Conservation (phyloP, 2,888 invertebrate species). For the Plemyria rubiginata region DNA sequence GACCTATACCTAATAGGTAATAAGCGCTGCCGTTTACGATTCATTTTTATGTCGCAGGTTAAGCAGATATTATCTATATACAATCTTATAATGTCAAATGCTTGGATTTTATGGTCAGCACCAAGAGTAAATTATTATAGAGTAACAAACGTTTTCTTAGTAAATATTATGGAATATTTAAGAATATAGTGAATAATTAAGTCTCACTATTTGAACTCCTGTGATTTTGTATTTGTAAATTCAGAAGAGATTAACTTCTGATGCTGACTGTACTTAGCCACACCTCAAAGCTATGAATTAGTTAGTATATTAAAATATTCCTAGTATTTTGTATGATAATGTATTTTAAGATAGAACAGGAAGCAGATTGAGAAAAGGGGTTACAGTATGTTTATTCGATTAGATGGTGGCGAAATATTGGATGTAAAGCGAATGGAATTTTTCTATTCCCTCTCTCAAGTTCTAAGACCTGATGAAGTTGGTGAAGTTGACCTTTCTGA, state of each 20-base stretch:
- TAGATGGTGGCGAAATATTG: too few species aligned
- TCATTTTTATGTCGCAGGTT: too few species aligned
- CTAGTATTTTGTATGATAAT: conserved; percentile 7
- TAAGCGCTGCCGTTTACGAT: too few species aligned
- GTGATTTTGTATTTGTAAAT: not conserved
- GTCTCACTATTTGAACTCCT: not conserved
- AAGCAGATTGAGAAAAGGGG: not conserved
- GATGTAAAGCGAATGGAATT: too few species aligned
- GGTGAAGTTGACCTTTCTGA: too few species aligned
- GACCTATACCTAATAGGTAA: too few species aligned
- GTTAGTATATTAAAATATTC: conserved; percentile 1
- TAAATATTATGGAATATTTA: not conserved
- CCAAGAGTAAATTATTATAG: not conserved
- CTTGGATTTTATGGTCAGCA: too few species aligned
- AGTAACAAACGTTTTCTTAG: not conserved
- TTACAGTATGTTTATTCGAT: not conserved
- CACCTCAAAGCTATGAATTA: conserved; percentile 8
- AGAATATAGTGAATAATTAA: not conserved
- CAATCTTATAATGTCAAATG: too few species aligned
- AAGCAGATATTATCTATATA: too few species aligned
- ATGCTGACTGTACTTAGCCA: not conserved
- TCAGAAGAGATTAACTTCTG: not conserved
- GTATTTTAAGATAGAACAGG: not conserved
- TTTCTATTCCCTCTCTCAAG: too few species aligned
- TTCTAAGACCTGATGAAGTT: too few species aligned